phyloP scores from a whole-genome alignment of 2,797 vertebrate species.

The Lacerta viridis region DNA sequence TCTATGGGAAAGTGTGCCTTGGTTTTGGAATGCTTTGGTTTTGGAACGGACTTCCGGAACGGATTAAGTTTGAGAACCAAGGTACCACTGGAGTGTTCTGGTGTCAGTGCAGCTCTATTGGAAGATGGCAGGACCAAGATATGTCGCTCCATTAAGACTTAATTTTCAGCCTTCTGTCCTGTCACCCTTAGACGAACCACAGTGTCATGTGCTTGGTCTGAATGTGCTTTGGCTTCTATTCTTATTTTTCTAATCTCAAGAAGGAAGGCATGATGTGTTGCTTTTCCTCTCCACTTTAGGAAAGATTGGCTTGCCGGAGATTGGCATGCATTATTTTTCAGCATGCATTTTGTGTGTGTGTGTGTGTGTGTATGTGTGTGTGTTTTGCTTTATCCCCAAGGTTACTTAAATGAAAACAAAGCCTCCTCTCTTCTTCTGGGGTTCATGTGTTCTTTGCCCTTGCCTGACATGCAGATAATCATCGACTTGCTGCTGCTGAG shows the following conservation, averaged over 20 bases:
- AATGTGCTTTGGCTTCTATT: background rate
- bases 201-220: background rate
- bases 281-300: background rate
- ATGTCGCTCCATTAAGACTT: conserved; percentile 32
- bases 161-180: conserved; percentile 49
- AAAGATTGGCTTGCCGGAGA: conserved; percentile 41
- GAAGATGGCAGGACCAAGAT: conserved; percentile 36
- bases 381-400: conserved; percentile 32
- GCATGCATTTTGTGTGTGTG: background rate
- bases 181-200: conserved; percentile 36
- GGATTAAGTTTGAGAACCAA: too few species aligned
- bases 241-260: background rate
- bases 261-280: background rate
- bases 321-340: background rate
- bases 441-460: background rate
- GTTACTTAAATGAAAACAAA: conserved; percentile 24
- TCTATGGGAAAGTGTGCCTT: too few species aligned
- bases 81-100: too few species aligned
- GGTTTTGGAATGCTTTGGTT: too few species aligned
- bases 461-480: fast-evolving
- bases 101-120: conserved; percentile 43
- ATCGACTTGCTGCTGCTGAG: conserved; percentile 4
- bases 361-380: conserved; percentile 9
- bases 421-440: background rate
- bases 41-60: too few species aligned